Evolutionary conservation across 2,113 vertebrate genomes (phyloP).

Genomic region (Gymnorhina tibicen): DNA sequence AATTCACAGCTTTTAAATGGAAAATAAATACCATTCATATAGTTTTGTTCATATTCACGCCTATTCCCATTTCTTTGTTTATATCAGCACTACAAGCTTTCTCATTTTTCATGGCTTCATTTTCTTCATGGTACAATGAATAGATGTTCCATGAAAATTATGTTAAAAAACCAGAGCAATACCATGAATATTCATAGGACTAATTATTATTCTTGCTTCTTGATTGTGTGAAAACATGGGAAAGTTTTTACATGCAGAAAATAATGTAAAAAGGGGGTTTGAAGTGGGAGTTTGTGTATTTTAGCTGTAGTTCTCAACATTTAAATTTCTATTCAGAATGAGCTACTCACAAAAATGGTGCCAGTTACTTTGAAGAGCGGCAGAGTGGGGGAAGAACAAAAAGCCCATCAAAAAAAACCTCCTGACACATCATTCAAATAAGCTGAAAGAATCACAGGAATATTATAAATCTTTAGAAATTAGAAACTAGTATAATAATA

Average conservation of each 20-base stretch:
- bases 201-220: slow-evolving; percentile 1
- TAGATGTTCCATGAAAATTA: not conserved
- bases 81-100: not conserved
- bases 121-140: slow-evolving; percentile 16
- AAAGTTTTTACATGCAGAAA: not conserved
- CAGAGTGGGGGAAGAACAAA: not conserved
- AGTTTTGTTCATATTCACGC: not conserved
- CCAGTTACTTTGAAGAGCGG: not conserved
- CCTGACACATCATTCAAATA: not conserved
- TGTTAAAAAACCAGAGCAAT: not conserved
- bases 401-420: not conserved
- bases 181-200: not conserved
- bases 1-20: not conserved
- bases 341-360: not conserved
- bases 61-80: not conserved
- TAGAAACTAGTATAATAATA: not conserved
- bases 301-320: not conserved
- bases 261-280: not conserved
- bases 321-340: not conserved
- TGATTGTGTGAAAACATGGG: not conserved
- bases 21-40: not conserved
- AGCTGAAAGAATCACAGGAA: not conserved
- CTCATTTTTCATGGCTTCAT: not conserved
- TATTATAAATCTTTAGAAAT: not conserved
- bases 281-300: not conserved